These are phyloP conservation scores for Drosophila stalkeri DNA, from an alignment of 2,888 invertebrate species.

Conservation along the genomic window DNA sequence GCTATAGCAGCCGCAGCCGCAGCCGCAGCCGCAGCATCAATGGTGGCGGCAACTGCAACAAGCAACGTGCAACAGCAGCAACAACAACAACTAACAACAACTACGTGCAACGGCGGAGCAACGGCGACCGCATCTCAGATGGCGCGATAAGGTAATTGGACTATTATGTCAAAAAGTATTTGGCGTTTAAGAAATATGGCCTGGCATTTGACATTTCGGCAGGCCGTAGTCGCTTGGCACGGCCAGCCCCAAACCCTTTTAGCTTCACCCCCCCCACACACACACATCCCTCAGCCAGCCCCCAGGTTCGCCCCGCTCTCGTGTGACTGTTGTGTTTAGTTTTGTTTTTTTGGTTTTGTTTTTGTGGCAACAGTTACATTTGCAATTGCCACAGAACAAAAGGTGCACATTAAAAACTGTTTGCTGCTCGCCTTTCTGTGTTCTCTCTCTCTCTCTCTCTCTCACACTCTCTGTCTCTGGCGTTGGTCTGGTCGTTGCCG, in stretches of 20 bases:
- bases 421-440: constrained; percentile 39
- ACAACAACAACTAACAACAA: constrained; percentile 47
- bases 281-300: neutral
- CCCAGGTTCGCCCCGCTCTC: neutral
- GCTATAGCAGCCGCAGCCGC: constrained; percentile 49
- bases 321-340: no score
- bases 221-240: constrained; percentile 54
- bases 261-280: no score
- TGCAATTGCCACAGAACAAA: constrained; percentile 78
- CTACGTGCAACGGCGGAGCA: constrained; percentile 51
- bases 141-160: constrained; percentile 85
- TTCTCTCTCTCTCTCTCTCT: constrained; percentile 4
- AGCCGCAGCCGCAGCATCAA: constrained; percentile 39
- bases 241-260: constrained; percentile 21
- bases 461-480: neutral
- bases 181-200: constrained; percentile 84
- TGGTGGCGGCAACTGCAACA: constrained; percentile 44
- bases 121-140: constrained; percentile 80
- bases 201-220: constrained; percentile 83
- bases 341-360: neutral
- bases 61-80: constrained; percentile 47
- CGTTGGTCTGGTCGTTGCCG: neutral
- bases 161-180: constrained; percentile 85
- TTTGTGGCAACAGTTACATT: constrained; percentile 47
- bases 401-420: constrained; percentile 75